These are phyloP conservation scores for Nephrocerus scutellatus DNA, from an alignment of 2,888 invertebrate genomes.

Conservation along the genomic window DNA sequence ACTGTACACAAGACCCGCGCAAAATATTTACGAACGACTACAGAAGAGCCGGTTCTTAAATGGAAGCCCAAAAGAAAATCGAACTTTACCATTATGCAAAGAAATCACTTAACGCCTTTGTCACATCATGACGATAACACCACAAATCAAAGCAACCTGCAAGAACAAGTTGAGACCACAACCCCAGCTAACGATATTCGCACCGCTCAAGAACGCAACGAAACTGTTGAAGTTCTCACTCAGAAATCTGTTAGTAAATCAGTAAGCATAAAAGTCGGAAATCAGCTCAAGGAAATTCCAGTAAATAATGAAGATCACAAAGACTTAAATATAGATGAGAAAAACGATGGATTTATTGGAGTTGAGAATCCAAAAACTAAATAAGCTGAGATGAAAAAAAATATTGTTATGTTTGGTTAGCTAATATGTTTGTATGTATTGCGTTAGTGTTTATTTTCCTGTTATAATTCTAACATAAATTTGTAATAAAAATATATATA, in stretches of 20 bases:
- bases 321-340: slow-evolving; percentile 25
- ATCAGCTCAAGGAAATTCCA: slow-evolving; percentile 40
- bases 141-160: slow-evolving; percentile 12
- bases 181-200: slow-evolving; percentile 12
- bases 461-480: too few relatives aligned
- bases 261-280: slow-evolving; percentile 51
- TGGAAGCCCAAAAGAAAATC: slow-evolving; percentile 40
- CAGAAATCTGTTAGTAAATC: slow-evolving; percentile 52
- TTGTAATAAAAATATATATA: too few relatives aligned
- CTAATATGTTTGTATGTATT: too few relatives aligned
- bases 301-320: slow-evolving; percentile 39
- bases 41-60: slow-evolving; percentile 37
- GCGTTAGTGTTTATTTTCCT: too few relatives aligned
- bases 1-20: slow-evolving; percentile 7
- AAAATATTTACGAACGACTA: slow-evolving; percentile 24
- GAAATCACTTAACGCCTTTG: too few relatives aligned
- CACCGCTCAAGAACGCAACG: slow-evolving; percentile 26
- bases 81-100: not conserved
- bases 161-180: slow-evolving; percentile 10
- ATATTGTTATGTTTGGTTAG: too few relatives aligned
- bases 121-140: slow-evolving; percentile 20
- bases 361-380: slow-evolving; percentile 40
- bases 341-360: slow-evolving; percentile 17
- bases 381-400: too few relatives aligned
- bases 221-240: slow-evolving; percentile 36